Base-by-base conservation (phyloP, 2,797 vertebrate species). In the Valencia hispanica region DNA sequence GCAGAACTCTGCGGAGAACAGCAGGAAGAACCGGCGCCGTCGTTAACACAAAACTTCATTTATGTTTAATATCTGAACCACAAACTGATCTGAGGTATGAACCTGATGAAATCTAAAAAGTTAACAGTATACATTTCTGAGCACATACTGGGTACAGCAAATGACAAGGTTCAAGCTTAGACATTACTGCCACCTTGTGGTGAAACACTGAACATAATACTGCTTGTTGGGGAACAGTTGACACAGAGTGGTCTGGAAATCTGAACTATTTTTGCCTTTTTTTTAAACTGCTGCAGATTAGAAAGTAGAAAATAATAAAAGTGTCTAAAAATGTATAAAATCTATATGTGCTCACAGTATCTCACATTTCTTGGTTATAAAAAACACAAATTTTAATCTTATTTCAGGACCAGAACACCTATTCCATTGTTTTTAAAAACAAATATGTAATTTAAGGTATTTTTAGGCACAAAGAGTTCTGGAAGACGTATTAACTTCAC, bases 1-100 rank as follows among this genome's bases (percentile, higher is more conserved):
- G 91, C 91, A 47, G 81, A 95, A 92, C 93, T 96, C 98, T 99
- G 94, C 73, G 91, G 89, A 87, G 59, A 82, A 80, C 77, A 57
- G 70, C 55, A 86, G 34, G 78, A 41, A 48, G 27, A 32, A 59
- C 15, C n/a, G n/a, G n/a, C n/a, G n/a, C 32, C 27, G 41, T 66
- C 45, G 63, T 41, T 79, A 76, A 83, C 50, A 82, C 34, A n/a
- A n/a, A n/a, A n/a, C n/a, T n/a, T n/a, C 14, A 70, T 81, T 78
- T 77, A 72, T 41, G 71, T 32, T 30, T 1, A 10, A 10, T 9
- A 25, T 41, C 32, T 25, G 8, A 22, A 32, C 12, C 18, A 65
- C 18, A 41, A 14, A 65, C 3, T 36, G 20, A 22, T 20, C n/a
- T n/a, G n/a, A n/a, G n/a, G n/a, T n/a, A n/a, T n/a, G n/a, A n/a